phyloP scores from a whole-genome alignment of 2,797 vertebrate species.

The Takifugu rubripes region DNA sequence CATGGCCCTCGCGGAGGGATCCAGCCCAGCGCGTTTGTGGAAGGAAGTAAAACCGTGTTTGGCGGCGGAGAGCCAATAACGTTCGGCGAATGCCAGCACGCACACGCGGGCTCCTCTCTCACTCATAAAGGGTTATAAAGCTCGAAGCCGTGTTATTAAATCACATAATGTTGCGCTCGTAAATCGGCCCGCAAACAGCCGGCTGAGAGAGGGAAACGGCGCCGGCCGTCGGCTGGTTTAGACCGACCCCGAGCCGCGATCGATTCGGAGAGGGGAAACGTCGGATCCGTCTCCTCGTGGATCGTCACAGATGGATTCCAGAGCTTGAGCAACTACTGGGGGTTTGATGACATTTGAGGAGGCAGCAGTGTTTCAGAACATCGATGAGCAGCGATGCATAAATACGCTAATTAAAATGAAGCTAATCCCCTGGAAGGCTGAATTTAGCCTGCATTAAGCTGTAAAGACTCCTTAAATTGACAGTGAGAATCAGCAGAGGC shows the following conservation, averaged over 20 bases:
- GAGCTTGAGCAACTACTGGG: too few relatives aligned
- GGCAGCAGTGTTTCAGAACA: too few relatives aligned
- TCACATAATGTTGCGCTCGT: conserved; percentile 56
- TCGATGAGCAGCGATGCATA: conserved; percentile 17
- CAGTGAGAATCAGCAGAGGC: conserved; percentile 33
- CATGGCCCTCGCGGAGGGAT: conserved; percentile 16
- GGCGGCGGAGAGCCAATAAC: conserved; percentile 45
- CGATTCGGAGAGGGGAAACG: too few relatives aligned
- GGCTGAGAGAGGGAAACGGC: conserved; percentile 14
- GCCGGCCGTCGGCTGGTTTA: neutral
- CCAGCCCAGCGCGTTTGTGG: conserved; percentile 6
- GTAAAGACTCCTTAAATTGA: conserved; percentile 44
- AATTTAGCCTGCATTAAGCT: conserved; percentile 54
- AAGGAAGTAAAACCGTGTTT: conserved; percentile 39
- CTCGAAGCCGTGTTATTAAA: conserved; percentile 55
- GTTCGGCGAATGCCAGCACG: conserved; percentile 34
- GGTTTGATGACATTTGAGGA: too few relatives aligned
- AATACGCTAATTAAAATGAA: conserved; percentile 54
- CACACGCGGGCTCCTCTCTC: neutral
- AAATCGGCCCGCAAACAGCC: conserved; percentile 58
- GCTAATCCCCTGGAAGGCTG: conserved; percentile 41
- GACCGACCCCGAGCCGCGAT: too few relatives aligned
- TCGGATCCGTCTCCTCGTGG: too few relatives aligned
- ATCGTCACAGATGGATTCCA: too few relatives aligned
- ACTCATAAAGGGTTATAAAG: conserved; percentile 58